These are phyloP conservation scores for Patella pellucida DNA, from an alignment of 2,888 invertebrate species.

Conservation along the genomic window DNA sequence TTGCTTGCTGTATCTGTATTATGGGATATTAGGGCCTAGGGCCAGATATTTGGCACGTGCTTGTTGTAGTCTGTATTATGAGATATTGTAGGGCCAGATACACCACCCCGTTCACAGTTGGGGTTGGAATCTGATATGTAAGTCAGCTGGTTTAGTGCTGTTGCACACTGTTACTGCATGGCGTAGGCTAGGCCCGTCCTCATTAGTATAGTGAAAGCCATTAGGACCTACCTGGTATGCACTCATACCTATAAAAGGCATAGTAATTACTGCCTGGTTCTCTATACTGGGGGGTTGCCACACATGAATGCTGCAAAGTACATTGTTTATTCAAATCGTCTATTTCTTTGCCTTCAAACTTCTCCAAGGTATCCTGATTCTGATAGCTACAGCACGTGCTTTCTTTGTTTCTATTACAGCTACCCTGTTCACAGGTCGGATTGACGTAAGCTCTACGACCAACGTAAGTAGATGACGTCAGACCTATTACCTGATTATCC, in stretches of 20 bases:
- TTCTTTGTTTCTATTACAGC: neutral
- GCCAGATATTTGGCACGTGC: no score
- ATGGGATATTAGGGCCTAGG: no score
- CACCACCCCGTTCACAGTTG: no score
- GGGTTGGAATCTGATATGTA: no score
- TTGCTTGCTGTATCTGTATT: no score
- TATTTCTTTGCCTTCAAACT: neutral
- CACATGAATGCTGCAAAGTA: neutral
- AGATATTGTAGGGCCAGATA: no score
- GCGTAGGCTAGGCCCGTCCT: no score
- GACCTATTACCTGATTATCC: neutral
- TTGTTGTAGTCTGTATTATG: no score
- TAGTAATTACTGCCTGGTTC: neutral
- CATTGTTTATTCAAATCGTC: neutral
- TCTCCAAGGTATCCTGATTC: neutral
- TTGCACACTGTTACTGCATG: no score
- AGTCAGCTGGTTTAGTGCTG: no score
- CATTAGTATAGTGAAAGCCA: no score
- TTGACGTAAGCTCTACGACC: neutral
- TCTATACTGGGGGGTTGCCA: neutral
- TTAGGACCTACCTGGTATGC: neutral
- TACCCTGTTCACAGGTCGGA: no score
- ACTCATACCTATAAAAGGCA: neutral
- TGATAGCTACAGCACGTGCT: neutral
- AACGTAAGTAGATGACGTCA: neutral